Percentiles rank a stretch among this genome's conserved stretches.
phyloP scores from a whole-genome alignment of 1,140 invertebrate genomes.

The Gonioctena quinquepunctata region DNA sequence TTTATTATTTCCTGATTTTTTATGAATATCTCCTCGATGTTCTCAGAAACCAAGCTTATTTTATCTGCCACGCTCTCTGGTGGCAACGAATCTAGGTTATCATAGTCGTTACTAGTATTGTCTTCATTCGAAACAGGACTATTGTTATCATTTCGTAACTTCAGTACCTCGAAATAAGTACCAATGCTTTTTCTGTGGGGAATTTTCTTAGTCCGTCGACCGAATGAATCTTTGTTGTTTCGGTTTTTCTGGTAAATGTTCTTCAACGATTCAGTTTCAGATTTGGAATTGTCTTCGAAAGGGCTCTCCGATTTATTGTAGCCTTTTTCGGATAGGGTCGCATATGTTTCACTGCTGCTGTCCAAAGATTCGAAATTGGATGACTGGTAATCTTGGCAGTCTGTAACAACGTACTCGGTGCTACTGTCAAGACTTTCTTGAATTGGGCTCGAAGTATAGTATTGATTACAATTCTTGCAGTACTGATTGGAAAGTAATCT shows the following conservation, averaged over 20 bases:
- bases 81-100: conserved; percentile 61
- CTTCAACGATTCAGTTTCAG: conserved; percentile 54
- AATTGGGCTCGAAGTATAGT: conserved; percentile 60
- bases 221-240: conserved; percentile 58
- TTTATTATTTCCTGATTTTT: conserved; percentile 52
- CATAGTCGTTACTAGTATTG: conserved; percentile 58
- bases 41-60: conserved; percentile 62
- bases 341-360: conserved; percentile 63
- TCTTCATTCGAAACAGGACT: conserved; percentile 60
- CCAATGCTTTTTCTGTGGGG: conserved; percentile 59
- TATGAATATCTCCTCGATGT: conserved; percentile 58
- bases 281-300: conserved; percentile 58
- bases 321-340: conserved; percentile 60
- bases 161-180: conserved; percentile 59
- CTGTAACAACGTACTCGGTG: conserved; percentile 60
- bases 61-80: conserved; percentile 60
- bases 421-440: conserved; percentile 64
- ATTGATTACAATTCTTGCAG: conserved; percentile 64
- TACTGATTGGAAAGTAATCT: conserved; percentile 59
- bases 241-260: conserved; percentile 68
- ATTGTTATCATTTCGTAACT: conserved; percentile 58
- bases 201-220: conserved; percentile 60
- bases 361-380: conserved; percentile 59
- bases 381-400: conserved; percentile 49
- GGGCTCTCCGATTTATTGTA: conserved; percentile 48